Percentiles rank a stretch among this genome's conserved stretches.
Evolutionary conservation across 2,797 vertebrate species (phyloP).

Genomic region (Phalloptychus januarius): DNA sequence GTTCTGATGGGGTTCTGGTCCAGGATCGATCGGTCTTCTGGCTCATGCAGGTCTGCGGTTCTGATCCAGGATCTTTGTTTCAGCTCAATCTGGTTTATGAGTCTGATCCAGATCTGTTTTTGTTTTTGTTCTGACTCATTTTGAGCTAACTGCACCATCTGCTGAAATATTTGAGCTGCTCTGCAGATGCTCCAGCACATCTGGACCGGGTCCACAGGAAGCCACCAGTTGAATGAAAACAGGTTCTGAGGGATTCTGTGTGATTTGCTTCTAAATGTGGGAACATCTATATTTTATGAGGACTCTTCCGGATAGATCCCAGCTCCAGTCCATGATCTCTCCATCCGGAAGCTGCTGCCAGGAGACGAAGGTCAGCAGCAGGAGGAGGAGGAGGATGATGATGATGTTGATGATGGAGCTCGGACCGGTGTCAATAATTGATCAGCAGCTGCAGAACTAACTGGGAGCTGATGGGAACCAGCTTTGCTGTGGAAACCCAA

Average conservation of each 20-base stretch:
- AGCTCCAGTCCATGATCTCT: conserved; percentile 1
- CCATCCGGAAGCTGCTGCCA: conserved; percentile 2
- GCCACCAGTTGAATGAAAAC: not conserved
- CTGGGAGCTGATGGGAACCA: conserved; percentile 8
- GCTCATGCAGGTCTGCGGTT: not conserved
- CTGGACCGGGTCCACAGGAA: not conserved
- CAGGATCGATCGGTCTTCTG: no score
- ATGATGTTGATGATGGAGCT: not conserved
- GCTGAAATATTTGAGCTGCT: not conserved
- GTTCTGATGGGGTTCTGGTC: not conserved
- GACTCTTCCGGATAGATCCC: conserved; percentile 6
- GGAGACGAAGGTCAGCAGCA: conserved; percentile 7
- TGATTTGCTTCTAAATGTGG: conserved; percentile 10
- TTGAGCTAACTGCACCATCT: not conserved
- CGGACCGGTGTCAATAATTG: not conserved
- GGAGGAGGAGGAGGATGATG: not conserved
- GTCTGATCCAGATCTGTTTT: not conserved
- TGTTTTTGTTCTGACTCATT: not conserved
- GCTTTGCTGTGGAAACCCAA: conserved; percentile 22
- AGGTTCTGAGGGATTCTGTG: not conserved
- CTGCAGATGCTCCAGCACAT: conserved; percentile 6
- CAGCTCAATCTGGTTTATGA: not conserved
- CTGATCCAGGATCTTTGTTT: not conserved
- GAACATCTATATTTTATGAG: conserved; percentile 45
- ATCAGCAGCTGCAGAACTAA: not conserved